Evolutionary conservation across 2,888 invertebrate genomes (phyloP).

Genomic region (Clostera curtula): DNA sequence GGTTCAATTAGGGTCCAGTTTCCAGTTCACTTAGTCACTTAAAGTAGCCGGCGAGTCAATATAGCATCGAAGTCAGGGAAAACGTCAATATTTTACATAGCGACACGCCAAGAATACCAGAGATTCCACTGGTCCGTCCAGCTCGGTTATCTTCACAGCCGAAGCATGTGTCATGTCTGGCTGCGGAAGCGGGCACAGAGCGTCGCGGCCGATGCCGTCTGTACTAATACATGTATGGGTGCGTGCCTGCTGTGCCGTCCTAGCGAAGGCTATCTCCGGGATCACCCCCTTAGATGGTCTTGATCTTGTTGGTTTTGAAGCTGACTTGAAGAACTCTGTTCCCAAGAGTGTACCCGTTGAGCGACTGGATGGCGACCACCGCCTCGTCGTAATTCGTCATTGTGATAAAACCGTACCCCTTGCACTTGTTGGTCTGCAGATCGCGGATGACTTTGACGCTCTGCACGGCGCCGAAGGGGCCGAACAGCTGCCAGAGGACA

Average conservation of each 20-base stretch:
- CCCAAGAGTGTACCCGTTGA: constrained; percentile 93
- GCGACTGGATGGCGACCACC: constrained; percentile 91
- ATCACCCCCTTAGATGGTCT: constrained; percentile 77
- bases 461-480: constrained; percentile 95
- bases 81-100: constrained; percentile 23
- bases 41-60: not conserved
- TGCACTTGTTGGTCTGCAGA: constrained; percentile 94
- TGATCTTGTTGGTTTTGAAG: constrained; percentile 90
- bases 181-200: constrained; percentile 3
- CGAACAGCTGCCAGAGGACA: constrained; percentile 96
- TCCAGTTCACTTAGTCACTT: constrained; percentile 12
- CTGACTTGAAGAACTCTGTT: constrained; percentile 94
- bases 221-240: constrained; percentile 56
- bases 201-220: constrained; percentile 11
- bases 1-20: constrained; percentile 19
- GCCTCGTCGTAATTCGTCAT: constrained; percentile 98
- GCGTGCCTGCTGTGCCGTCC: constrained; percentile 72
- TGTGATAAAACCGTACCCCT: constrained; percentile 95
- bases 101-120: constrained; percentile 24
- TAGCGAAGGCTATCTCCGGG: constrained; percentile 57
- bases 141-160: constrained; percentile 11
- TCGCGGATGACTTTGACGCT: constrained; percentile 95
- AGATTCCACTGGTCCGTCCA: constrained; percentile 22
- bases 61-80: constrained; percentile 19
- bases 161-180: constrained; percentile 2